These are phyloP conservation scores for Porites lobata DNA, from an alignment of 92 coral and sea anemone species.

Conservation along the genomic window DNA sequence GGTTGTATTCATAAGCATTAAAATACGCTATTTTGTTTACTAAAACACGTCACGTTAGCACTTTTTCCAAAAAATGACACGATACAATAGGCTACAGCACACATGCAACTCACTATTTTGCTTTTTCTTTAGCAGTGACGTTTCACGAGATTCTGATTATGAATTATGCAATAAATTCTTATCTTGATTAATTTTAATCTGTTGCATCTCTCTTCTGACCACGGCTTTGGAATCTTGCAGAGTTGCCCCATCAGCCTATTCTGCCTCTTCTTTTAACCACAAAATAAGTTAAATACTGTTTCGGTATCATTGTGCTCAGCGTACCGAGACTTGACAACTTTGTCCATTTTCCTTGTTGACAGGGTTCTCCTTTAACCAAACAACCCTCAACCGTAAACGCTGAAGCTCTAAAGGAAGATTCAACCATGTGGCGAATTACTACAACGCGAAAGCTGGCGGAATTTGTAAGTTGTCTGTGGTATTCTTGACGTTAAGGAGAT, in stretches of 20 bases:
- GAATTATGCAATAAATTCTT: slow-evolving; percentile 37
- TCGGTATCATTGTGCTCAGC: not conserved
- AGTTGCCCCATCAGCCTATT: not conserved
- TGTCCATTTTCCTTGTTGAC: not conserved
- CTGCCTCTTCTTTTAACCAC: slow-evolving; percentile 1
- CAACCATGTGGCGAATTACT: slow-evolving; percentile 92
- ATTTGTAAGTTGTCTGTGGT: slow-evolving; percentile 78
- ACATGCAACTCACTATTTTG: slow-evolving; percentile 1
- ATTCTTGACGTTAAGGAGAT: slow-evolving; percentile 14
- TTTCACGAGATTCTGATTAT: slow-evolving; percentile 8
- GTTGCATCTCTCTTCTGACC: not conserved
- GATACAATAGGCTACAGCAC: too few species aligned
- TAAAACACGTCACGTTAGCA: not conserved
- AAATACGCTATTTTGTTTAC: not conserved
- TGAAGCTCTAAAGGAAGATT: slow-evolving; percentile 4
- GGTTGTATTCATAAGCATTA: not conserved
- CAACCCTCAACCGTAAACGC: not conserved
- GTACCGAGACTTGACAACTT: not conserved
- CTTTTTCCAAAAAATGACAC: not conserved
- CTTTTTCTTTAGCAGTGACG: not conserved
- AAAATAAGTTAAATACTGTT: not conserved
- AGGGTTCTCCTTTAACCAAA: slow-evolving; percentile 25
- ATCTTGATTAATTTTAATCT: slow-evolving; percentile 13
- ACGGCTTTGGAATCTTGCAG: slow-evolving; percentile 16
- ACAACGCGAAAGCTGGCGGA: slow-evolving; percentile 93